Evolutionary conservation across 2,888 invertebrate genomes (phyloP), one percentile per base, ranked within the genome.

Genomic region (Cotesia congregata): DNA sequence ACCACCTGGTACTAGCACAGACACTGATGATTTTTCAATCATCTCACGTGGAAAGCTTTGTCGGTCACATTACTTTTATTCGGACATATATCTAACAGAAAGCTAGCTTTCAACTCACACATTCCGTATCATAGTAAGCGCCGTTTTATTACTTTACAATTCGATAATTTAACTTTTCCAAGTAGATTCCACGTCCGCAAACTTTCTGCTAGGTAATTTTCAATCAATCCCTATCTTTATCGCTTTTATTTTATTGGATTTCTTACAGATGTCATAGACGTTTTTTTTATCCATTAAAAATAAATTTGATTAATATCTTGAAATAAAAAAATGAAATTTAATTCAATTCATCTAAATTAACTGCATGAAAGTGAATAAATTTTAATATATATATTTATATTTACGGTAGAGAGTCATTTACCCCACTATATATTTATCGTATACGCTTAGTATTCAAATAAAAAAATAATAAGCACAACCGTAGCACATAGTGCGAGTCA

Each of bases 1-100:
- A 6, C 17, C 40, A n/a, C 15, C 15, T 12, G 40, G 15, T 39
- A 67, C 67, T 38, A 17, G 17, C 40, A 15, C 40, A 39, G 40
- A 1, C 39, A 38, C 40, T 67, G 40, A 67, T 67, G 15, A 67
- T 50, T 40, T 67, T 67, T 40, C 40, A 67, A 67, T 67, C 40
- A 67, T 39, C 39, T 67, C 39, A 39, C 67, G 15, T 39, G 12
- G n/a, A 39, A 50, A 50, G 50, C 39, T 39, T 4, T 67, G 15
- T 38, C 15, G 67, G n/a, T n/a, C 15, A 5, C 15, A 39, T 39
- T 12, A n/a, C 9, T 67, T n/a, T 40, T 15, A 67, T 67, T 38
- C 6, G 38, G 30, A 12, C 9, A 39, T 67, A 40, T 67, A 67
- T 67, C 5, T 17, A 67, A n/a, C 2, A 39, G 38, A n/a, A 50